phyloP scores from a whole-genome alignment of 2,113 vertebrate species.

The Leucosticte australis region DNA sequence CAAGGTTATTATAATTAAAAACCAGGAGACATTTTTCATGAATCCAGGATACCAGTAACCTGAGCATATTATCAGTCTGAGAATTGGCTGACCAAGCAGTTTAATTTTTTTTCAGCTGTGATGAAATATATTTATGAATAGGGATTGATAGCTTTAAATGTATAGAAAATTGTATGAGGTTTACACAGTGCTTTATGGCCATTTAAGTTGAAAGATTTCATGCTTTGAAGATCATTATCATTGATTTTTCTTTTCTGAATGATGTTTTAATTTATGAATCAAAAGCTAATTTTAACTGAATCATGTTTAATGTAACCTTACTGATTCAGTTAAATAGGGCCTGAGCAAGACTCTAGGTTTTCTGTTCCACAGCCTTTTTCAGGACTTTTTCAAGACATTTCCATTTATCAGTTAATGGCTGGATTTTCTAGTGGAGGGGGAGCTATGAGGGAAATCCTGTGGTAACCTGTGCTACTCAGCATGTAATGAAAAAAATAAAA shows the following conservation, averaged over 20 bases:
- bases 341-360: background rate
- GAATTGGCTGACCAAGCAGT: background rate
- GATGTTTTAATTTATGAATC: background rate
- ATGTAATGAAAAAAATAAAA: background rate
- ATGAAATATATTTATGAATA: background rate
- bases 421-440: background rate
- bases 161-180: background rate
- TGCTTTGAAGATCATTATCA: background rate
- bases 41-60: background rate
- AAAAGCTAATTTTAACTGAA: background rate
- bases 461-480: background rate
- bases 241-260: slow-evolving; percentile 2
- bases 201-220: background rate
- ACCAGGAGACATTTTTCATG: background rate
- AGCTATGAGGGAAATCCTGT: background rate
- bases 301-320: background rate
- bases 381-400: background rate
- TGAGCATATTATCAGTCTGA: background rate
- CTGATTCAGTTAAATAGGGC: background rate
- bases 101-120: background rate
- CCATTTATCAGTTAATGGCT: background rate
- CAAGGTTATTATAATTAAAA: background rate
- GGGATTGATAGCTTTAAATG: background rate
- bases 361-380: background rate
- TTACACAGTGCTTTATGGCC: background rate